Percentiles rank a stretch among this genome's conserved stretches.
phyloP scores from a whole-genome alignment of 2,888 invertebrate species.

The Temnothorax unifasciatus region DNA sequence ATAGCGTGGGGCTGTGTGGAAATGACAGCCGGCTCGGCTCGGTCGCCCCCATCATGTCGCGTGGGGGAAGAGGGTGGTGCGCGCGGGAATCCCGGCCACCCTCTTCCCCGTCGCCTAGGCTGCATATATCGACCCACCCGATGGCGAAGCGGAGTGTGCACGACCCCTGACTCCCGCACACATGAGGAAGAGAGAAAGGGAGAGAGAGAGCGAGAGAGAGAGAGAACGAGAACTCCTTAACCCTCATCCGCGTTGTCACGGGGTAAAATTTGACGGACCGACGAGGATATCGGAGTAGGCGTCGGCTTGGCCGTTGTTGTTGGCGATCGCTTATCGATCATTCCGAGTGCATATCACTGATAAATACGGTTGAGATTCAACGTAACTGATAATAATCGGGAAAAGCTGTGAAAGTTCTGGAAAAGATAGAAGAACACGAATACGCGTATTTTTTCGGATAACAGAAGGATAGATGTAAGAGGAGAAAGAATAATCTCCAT shows the following conservation, averaged over 20 bases:
- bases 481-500: background rate
- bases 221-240: constrained; percentile 46
- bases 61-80: constrained; percentile 47
- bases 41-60: constrained; percentile 69
- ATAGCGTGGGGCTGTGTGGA: constrained; percentile 64
- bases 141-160: constrained; percentile 48
- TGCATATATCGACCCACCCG: constrained; percentile 58
- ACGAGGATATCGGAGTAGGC: background rate
- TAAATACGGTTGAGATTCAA: background rate
- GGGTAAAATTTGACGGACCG: constrained; percentile 49
- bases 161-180: constrained; percentile 56
- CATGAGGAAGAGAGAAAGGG: constrained; percentile 47
- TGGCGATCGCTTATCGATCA: constrained; percentile 22
- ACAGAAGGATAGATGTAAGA: background rate
- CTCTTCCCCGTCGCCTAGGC: constrained; percentile 50
- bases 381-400: background rate
- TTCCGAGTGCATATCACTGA: background rate
- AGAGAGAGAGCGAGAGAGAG: background rate
- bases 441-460: background rate
- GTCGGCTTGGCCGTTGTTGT: background rate
- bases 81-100: constrained; percentile 54
- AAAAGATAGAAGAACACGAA: too few species aligned
- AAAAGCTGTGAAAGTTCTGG: too few species aligned
- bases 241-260: constrained; percentile 44
- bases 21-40: constrained; percentile 76